A percentile compares a stretch with the other conserved stretches of the same genome.
Evolutionary conservation across 2,113 vertebrate genomes (phyloP).

Genomic region (Brachyhypopomus occidentalis): DNA sequence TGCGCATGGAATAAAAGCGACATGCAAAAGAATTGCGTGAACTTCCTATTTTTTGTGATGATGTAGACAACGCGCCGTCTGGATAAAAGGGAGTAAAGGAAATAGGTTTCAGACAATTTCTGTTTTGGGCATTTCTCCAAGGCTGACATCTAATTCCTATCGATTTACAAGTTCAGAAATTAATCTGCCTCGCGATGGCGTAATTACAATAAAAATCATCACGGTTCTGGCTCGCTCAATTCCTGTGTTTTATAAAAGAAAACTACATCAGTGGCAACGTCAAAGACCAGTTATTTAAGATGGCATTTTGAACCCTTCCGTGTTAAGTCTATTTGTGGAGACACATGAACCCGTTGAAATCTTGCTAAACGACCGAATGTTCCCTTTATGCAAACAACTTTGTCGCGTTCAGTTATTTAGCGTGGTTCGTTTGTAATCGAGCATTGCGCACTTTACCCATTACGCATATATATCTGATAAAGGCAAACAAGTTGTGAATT

Average conservation of each 20-base stretch:
- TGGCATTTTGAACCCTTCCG: not conserved
- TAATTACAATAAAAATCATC: conserved; percentile 1
- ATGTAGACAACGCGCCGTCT: not conserved
- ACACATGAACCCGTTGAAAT: too few species aligned
- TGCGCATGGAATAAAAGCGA: not conserved
- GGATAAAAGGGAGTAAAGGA: not conserved
- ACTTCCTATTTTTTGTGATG: conserved; percentile 9
- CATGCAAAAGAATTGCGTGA: not conserved
- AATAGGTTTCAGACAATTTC: not conserved
- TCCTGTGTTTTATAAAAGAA: not conserved
- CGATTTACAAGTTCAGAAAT: conserved; percentile 7
- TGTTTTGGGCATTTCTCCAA: conserved; percentile 37
- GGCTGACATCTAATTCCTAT: conserved; percentile 24
- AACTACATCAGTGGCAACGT: not conserved
- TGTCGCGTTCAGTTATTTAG: too few species aligned
- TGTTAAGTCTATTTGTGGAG: not conserved
- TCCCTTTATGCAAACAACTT: too few species aligned
- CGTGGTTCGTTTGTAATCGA: too few species aligned
- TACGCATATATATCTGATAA: too few species aligned
- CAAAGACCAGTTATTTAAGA: not conserved
- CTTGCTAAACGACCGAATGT: too few species aligned
- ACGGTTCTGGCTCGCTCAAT: not conserved
- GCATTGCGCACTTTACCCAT: too few species aligned
- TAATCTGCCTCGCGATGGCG: conserved; percentile 12
- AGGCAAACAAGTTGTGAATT: too few species aligned